Evolutionary conservation across 1,140 invertebrate species (phyloP).

Genomic region (Cydia pomonella): DNA sequence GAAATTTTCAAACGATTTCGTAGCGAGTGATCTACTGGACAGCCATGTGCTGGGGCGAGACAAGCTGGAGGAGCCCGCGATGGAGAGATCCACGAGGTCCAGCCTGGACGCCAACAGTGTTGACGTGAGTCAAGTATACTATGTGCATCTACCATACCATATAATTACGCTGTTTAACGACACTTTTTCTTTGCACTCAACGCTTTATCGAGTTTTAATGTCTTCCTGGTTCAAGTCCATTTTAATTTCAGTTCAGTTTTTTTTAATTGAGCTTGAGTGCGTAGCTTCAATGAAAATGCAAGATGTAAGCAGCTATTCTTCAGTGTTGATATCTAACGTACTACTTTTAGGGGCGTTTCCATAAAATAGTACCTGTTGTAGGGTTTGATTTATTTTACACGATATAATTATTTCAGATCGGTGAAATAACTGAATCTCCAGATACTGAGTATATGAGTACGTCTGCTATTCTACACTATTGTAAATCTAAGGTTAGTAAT

Average conservation of each 20-base stretch:
- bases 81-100: constrained; percentile 71
- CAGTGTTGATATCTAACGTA: not conserved
- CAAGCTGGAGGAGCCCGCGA: constrained; percentile 60
- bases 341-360: not conserved
- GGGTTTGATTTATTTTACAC: not conserved
- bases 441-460: constrained; percentile 86
- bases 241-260: constrained; percentile 6
- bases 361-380: not conserved
- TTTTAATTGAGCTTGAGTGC: not conserved
- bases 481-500: constrained; percentile 85
- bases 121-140: constrained; percentile 63
- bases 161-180: not conserved
- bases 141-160: constrained; percentile 13
- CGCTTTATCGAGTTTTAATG: not conserved
- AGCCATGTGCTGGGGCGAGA: constrained; percentile 72
- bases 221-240: constrained; percentile 1
- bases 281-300: constrained; percentile 8
- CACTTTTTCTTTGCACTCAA: not conserved
- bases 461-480: constrained; percentile 88
- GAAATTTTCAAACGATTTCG: constrained; percentile 62
- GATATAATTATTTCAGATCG: constrained; percentile 76
- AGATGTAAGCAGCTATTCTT: not conserved
- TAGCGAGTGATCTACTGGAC: constrained; percentile 76
- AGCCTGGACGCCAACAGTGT: constrained; percentile 74
- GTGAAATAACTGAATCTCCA: constrained; percentile 84